Evolutionary conservation across 2,797 vertebrate species (phyloP).

Genomic region (Poecilia wingei): DNA sequence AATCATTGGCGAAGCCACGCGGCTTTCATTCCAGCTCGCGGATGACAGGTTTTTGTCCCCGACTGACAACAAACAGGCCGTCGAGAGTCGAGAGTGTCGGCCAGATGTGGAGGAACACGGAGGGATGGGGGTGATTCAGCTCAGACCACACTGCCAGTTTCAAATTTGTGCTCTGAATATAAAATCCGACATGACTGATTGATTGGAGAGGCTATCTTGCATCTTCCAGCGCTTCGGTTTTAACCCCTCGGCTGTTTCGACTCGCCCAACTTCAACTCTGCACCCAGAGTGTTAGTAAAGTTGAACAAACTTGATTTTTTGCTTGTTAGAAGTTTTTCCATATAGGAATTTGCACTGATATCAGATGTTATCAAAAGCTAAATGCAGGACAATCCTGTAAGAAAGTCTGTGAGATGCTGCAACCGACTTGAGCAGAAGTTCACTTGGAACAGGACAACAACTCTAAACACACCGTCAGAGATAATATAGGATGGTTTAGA

Average conservation of each 20-base stretch:
- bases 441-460: neutral
- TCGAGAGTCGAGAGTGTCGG: constrained; percentile 46
- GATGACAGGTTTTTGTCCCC: constrained; percentile 61
- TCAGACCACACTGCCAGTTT: constrained; percentile 35
- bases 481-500: neutral
- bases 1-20: constrained; percentile 57
- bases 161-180: constrained; percentile 3
- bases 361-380: neutral
- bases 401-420: neutral
- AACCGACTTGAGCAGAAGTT: neutral
- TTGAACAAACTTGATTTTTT: neutral
- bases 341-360: neutral
- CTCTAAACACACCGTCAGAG: neutral
- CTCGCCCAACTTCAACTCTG: neutral
- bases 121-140: constrained; percentile 35
- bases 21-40: constrained; percentile 47
- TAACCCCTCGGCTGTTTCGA: neutral
- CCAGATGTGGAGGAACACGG: constrained; percentile 63
- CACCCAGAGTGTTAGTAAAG: neutral
- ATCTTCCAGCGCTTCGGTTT: neutral
- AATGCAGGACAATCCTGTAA: neutral
- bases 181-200: constrained; percentile 6
- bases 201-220: neutral
- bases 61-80: constrained; percentile 40
- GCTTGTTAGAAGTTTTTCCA: neutral